Percentiles rank a stretch among this genome's conserved stretches.
Conservation (phyloP, 2,888 invertebrate species). For the Scaptomyza parva region DNA sequence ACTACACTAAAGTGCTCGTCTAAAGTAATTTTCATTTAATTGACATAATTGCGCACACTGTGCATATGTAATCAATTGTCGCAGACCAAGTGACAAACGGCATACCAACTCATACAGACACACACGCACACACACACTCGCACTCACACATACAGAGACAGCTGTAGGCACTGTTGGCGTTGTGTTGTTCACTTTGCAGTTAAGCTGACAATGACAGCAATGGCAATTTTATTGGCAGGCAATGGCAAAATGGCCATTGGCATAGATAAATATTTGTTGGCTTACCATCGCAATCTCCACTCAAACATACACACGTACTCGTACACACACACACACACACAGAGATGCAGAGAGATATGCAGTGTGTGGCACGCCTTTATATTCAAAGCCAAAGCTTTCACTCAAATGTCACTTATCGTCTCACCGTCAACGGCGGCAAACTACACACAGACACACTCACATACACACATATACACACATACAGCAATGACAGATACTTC, state of each 20-base stretch:
- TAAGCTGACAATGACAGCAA: constrained; percentile 80
- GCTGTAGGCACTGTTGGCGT: constrained; percentile 39
- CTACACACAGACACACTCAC: constrained; percentile 21
- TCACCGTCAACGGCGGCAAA: constrained; percentile 35
- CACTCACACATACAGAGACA: constrained; percentile 6
- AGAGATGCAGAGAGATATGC: constrained; percentile 1
- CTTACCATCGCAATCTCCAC: constrained; percentile 59
- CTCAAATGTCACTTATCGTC: constrained; percentile 76
- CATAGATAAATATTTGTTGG: constrained; percentile 80
- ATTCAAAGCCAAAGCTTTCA: constrained; percentile 65
- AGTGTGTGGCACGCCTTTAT: constrained; percentile 25
- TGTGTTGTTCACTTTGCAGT: constrained; percentile 75
- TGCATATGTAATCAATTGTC: constrained; percentile 79
- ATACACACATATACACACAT: constrained; percentile 32
- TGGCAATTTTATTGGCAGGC: constrained; percentile 78
- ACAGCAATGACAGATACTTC: constrained; percentile 34
- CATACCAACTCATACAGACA: constrained; percentile 21
- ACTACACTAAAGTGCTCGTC: constrained; percentile 46
- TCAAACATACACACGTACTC: constrained; percentile 17
- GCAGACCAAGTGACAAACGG: constrained; percentile 54
- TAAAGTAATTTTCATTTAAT: constrained; percentile 79
- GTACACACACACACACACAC: constrained; percentile 5
- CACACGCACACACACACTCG: constrained; percentile 2
- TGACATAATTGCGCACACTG: constrained; percentile 79
- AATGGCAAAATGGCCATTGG: constrained; percentile 73